These are phyloP conservation scores for Sapayoa aenigma DNA, from an alignment of 2,113 vertebrate species.

Conservation along the genomic window DNA sequence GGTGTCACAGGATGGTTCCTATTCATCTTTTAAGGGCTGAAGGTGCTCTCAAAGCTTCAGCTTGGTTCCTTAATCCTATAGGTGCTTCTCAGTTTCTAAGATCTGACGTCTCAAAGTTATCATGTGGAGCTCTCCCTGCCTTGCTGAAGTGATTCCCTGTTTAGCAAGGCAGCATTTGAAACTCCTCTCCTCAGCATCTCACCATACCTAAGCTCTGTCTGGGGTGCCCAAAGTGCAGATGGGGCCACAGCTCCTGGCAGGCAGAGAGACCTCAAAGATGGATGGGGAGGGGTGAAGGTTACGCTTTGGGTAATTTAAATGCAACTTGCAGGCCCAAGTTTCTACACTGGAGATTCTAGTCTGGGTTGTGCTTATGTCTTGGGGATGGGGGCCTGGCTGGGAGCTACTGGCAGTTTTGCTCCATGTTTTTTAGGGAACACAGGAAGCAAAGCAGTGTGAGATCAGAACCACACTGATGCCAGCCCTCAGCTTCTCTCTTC, in stretches of 20 bases:
- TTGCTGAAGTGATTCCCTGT: background rate
- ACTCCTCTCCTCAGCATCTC: rapidly evolving
- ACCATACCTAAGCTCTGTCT: rapidly evolving
- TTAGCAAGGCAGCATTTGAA: background rate
- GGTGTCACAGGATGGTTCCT: background rate
- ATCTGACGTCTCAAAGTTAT: background rate
- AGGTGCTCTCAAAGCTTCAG: background rate
- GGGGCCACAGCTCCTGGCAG: background rate
- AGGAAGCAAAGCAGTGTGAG: background rate
- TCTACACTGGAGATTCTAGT: rapidly evolving
- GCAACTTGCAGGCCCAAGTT: background rate
- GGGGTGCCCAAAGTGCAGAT: background rate
- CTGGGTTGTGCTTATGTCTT: background rate
- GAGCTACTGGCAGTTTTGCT: background rate
- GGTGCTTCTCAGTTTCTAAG: background rate
- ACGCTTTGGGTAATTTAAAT: background rate
- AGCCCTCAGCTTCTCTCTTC: background rate
- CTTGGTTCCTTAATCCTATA: background rate
- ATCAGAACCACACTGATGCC: rapidly evolving
- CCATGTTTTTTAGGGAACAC: background rate
- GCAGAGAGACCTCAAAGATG: background rate
- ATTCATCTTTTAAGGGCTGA: background rate
- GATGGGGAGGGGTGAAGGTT: background rate
- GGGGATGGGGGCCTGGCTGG: background rate
- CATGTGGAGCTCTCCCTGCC: background rate